These are phyloP conservation scores for Hemicrepidius hirtus DNA, from an alignment of 2,888 invertebrate genomes.

Conservation along the genomic window DNA sequence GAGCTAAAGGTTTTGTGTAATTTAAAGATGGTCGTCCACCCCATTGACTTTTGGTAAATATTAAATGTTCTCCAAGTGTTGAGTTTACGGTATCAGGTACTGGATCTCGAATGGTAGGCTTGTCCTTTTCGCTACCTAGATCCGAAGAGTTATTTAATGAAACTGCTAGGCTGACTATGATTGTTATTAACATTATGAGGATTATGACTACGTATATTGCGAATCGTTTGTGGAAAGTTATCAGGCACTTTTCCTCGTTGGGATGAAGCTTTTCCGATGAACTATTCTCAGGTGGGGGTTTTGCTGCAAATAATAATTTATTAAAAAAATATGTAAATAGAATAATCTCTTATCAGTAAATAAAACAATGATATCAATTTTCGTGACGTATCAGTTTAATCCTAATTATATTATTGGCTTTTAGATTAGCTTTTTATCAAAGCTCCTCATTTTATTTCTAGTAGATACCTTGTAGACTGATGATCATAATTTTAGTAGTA, in stretches of 20 bases:
- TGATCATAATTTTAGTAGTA: no score
- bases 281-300: not conserved
- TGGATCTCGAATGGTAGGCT: not conserved
- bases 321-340: not conserved
- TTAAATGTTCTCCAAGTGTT: not conserved
- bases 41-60: slow-evolving; percentile 61
- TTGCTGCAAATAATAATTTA: slow-evolving; percentile 7
- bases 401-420: no score
- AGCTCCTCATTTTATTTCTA: no score
- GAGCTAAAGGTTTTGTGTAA: slow-evolving; percentile 65
- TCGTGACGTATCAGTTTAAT: not conserved
- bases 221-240: not conserved
- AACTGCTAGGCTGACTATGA: slow-evolving; percentile 1
- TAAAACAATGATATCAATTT: not conserved
- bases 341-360: not conserved
- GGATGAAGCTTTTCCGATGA: not conserved
- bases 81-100: not conserved
- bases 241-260: not conserved
- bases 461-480: no score
- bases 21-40: slow-evolving; percentile 71
- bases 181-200: not conserved
- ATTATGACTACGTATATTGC: not conserved
- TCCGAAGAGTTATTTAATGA: not conserved
- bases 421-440: no score
- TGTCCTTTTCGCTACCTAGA: not conserved